Conservation (phyloP, 2,888 invertebrate species). For the Ganaspis brasiliensis region DNA sequence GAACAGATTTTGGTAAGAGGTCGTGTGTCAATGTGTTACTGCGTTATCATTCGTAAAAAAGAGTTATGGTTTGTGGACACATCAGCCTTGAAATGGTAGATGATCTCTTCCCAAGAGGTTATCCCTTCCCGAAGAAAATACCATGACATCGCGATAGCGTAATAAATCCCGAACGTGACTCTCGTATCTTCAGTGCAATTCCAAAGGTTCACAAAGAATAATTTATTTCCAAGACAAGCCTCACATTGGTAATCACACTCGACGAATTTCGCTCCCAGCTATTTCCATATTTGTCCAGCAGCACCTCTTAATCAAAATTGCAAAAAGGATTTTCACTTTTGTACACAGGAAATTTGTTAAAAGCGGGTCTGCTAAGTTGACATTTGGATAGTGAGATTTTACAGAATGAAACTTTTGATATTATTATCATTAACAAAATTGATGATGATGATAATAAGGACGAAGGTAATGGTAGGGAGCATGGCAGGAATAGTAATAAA, state of each 20-base stretch:
- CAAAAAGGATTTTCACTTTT: too few relatives aligned
- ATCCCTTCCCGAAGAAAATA: conserved; percentile 38
- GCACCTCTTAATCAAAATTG: background rate
- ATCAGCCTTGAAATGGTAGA: conserved; percentile 35
- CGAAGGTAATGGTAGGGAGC: too few relatives aligned
- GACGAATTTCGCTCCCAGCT: background rate
- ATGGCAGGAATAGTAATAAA: too few relatives aligned
- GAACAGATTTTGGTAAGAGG: conserved; percentile 37
- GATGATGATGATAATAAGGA: too few relatives aligned
- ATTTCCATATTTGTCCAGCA: background rate
- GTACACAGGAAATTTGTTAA: too few relatives aligned
- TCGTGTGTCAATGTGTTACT: conserved; percentile 39
- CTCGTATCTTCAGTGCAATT: conserved; percentile 36
- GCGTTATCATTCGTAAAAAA: conserved; percentile 30
- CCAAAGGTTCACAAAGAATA: conserved; percentile 42
- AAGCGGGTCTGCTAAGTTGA: too few relatives aligned
- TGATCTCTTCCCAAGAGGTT: conserved; percentile 40
- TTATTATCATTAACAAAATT: too few relatives aligned
- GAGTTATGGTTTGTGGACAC: conserved; percentile 35
- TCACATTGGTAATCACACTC: conserved; percentile 25
- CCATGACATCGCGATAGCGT: conserved; percentile 40
- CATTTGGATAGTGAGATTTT: too few relatives aligned
- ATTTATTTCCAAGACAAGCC: conserved; percentile 35
- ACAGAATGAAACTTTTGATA: too few relatives aligned
- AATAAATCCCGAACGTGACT: conserved; percentile 42